phyloP scores from a whole-genome alignment of 2,113 vertebrate species.

The Dunckerocampus dactyliophorus region DNA sequence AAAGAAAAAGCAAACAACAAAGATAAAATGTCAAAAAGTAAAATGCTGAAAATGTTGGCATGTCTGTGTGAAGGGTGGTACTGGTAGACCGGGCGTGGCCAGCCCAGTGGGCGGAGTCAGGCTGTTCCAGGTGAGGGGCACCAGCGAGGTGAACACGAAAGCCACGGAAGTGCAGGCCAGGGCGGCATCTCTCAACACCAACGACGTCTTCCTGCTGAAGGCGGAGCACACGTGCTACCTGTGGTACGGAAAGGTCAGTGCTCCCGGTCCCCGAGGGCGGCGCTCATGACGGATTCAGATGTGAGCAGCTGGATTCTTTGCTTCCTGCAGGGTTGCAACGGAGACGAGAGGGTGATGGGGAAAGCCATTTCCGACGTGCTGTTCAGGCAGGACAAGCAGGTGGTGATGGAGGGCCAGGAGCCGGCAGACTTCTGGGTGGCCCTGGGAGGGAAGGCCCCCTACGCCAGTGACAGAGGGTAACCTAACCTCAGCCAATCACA shows the following conservation, averaged over 20 bases:
- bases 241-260: constrained; percentile 86
- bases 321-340: constrained; percentile 77
- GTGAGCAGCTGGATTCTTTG: neutral
- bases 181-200: constrained; percentile 83
- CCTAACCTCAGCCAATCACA: neutral
- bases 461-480: constrained; percentile 83
- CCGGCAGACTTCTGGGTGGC: constrained; percentile 86
- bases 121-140: constrained; percentile 86
- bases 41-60: too few species aligned
- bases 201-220: constrained; percentile 82
- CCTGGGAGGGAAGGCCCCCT: constrained; percentile 84
- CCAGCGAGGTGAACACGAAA: constrained; percentile 80
- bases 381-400: constrained; percentile 80
- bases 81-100: constrained; percentile 64
- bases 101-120: constrained; percentile 47
- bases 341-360: constrained; percentile 86
- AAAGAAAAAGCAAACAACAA: too few species aligned
- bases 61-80: constrained; percentile 74
- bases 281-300: too few species aligned
- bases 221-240: constrained; percentile 73
- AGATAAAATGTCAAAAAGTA: too few species aligned
- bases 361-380: constrained; percentile 78
- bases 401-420: constrained; percentile 85
- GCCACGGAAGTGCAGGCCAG: constrained; percentile 79
- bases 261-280: too few species aligned